phyloP scores from a whole-genome alignment of 2,888 invertebrate genomes.

The Synergus umbraculus region DNA sequence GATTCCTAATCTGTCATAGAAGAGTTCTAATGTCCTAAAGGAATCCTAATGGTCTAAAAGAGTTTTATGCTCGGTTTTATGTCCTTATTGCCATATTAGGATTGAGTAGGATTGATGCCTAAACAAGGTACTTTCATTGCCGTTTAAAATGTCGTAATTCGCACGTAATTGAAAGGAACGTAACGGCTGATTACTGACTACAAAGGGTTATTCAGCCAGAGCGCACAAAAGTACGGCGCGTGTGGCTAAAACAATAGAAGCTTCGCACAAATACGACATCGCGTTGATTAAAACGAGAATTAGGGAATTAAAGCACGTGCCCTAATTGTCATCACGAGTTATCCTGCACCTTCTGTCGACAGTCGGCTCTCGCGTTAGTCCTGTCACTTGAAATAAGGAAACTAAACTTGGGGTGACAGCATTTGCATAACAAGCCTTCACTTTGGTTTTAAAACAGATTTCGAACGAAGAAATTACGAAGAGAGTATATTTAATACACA shows the following conservation, averaged over 20 bases:
- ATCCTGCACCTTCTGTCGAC: constrained; percentile 56
- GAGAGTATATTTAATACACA: too few relatives aligned
- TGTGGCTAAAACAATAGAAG: constrained; percentile 66
- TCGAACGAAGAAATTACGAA: too few relatives aligned
- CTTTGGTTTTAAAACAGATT: background rate
- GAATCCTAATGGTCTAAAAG: too few relatives aligned
- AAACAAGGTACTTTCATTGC: constrained; percentile 22
- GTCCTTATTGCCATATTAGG: background rate
- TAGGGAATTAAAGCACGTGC: constrained; percentile 67
- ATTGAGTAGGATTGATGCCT: too few relatives aligned
- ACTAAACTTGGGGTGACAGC: background rate
- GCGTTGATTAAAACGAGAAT: constrained; percentile 74
- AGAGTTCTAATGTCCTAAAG: too few relatives aligned
- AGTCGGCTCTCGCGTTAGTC: constrained; percentile 51
- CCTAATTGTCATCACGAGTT: constrained; percentile 61
- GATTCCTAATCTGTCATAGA: too few relatives aligned
- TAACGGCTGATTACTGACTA: constrained; percentile 73
- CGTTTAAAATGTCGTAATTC: constrained; percentile 39
- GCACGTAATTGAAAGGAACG: constrained; percentile 48
- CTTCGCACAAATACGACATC: constrained; percentile 61
- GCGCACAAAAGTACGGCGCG: constrained; percentile 62
- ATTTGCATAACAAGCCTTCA: background rate
- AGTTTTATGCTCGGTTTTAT: background rate
- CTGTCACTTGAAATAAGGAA: constrained; percentile 42
- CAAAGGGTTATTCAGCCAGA: constrained; percentile 59